Evolutionary conservation across 2,797 vertebrate genomes (phyloP), one percentile per base, ranked within the genome.

Genomic region (Accipiter superciliosus): DNA sequence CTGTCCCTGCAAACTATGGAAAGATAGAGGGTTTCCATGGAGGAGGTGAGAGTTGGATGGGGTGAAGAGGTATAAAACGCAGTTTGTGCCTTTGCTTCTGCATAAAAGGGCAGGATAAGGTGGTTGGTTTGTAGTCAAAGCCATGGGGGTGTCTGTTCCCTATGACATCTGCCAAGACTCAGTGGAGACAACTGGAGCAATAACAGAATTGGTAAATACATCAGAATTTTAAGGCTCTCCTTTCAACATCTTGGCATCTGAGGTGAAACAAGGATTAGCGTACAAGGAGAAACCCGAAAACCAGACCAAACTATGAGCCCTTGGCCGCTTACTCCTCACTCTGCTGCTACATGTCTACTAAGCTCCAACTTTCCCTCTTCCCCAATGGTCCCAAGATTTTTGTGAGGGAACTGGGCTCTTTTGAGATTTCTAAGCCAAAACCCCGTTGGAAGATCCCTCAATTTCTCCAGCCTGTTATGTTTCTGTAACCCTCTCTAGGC

Each of bases 241-340:
- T 80, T 94, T 77, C 89, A 87, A n/a, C 13, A 42, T 49, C 55
- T 39, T 89, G 55, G 45, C 50, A 71, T 44, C 31, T 70, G 79
- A 92, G 67, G 57, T 59, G 52, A 80, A 87, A 83, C 1, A 0
- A 58, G 47, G 49, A 73, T 72, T 55, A 87, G 9, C 3, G 1
- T 6, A 37, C 29, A 66, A 76, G 53, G 20, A 73, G 10, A 63
- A 20, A 90, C 8, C 13, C 26, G 14, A 13, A 55, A 73, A 55
- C 6, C 65, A 87, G 49, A 28, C 49, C 55, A 80, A 84, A 79
- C 42, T 26, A 52, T 17, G 18, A 94, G 59, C 5, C 26, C 29
- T 20, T 28, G 37, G 19, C 11, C 2, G 2, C 83, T 83, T 13
- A 65, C 29, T 24, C 53, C 61, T 63, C 0, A 0, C 31, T 70